These are phyloP conservation scores for rat (Rattus norvegicus) DNA, from an alignment of 2,113 vertebrate species.

Conservation along the genomic window GRCr8 NC_086022.1:77676501-77677000, in stretches of 20 bases:
- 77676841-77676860: not conserved
- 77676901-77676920: not conserved
- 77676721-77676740: too few species aligned
- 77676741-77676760: too few species aligned
- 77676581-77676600: not conserved
- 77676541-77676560: not conserved
- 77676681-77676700: too few species aligned
- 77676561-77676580: not conserved
- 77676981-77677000: not conserved
- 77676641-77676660: too few species aligned
- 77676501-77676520: not conserved
- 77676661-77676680: too few species aligned
- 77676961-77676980: not conserved
- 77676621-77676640: not conserved
- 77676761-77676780: not conserved
- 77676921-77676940: not conserved
- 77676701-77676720: too few species aligned
- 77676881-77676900: not conserved
- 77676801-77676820: not conserved
- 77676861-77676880: not conserved
- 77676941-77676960: not conserved
- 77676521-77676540: not conserved
- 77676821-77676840: not conserved
- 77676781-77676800: not conserved
- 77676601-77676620: not conserved